Conservation (phyloP, 2,797 vertebrate genomes). For the Kryptopterus vitreolus region DNA sequence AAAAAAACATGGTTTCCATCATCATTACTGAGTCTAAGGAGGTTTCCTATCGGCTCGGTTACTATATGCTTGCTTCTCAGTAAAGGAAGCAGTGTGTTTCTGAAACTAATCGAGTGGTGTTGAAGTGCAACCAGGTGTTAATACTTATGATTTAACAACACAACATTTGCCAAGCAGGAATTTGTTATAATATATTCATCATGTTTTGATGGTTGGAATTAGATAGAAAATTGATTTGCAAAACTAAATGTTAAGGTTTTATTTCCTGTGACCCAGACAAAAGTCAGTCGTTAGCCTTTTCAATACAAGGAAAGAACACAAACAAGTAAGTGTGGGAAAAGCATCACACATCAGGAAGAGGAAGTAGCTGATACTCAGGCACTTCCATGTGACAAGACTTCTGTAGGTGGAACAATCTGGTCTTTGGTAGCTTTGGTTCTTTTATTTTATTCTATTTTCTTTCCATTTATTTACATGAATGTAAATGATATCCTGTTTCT, state of each 20-base stretch:
- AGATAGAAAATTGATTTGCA: background rate
- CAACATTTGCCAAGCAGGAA: background rate
- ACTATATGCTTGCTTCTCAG: background rate
- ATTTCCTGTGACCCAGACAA: constrained; percentile 31
- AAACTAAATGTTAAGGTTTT: background rate
- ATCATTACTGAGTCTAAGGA: constrained; percentile 31
- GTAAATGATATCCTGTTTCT: no score
- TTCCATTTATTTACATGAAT: no score
- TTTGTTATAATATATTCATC: background rate
- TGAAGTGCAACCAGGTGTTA: background rate
- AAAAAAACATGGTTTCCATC: constrained; percentile 41
- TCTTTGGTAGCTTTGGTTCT: constrained; percentile 9
- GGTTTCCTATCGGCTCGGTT: background rate
- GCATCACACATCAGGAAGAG: constrained; percentile 44
- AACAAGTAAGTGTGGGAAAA: constrained; percentile 56
- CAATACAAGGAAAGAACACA: constrained; percentile 54
- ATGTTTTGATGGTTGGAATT: background rate
- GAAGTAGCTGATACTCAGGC: constrained; percentile 49
- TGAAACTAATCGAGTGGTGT: constrained; percentile 3
- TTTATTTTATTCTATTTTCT: no score
- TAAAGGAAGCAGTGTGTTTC: background rate
- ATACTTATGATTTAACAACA: background rate
- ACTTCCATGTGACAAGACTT: constrained; percentile 45
- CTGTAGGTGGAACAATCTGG: constrained; percentile 1
- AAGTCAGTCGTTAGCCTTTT: constrained; percentile 37